phyloP scores from a whole-genome alignment of 2,113 vertebrate genomes.

The Boulengeromyrus knoepffleri region DNA sequence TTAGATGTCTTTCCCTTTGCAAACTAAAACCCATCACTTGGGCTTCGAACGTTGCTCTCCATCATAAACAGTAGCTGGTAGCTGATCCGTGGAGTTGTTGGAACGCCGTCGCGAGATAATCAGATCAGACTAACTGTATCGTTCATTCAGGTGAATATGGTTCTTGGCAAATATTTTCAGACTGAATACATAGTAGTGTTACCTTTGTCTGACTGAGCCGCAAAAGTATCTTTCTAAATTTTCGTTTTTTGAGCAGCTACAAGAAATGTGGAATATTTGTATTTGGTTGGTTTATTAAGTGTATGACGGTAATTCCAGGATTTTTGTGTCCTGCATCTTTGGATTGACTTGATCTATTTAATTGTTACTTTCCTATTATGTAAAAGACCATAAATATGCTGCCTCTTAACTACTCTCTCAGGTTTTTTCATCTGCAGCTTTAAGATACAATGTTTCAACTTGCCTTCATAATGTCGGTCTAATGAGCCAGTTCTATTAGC shows the following conservation, averaged over 20 bases:
- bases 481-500: neutral
- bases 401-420: neutral
- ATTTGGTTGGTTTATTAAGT: neutral
- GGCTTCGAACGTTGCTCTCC: neutral
- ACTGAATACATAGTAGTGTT: neutral
- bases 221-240: neutral
- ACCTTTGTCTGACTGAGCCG: neutral
- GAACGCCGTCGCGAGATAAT: neutral
- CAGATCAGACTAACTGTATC: neutral
- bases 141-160: neutral
- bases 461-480: neutral
- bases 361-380: neutral
- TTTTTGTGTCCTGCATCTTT: neutral
- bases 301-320: neutral
- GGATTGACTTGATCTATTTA: neutral
- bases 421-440: neutral
- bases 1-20: neutral
- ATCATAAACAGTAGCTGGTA: neutral
- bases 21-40: neutral
- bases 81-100: neutral
- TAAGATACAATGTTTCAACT: conserved; percentile 5
- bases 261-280: neutral
- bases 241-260: neutral
- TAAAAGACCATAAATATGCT: neutral
- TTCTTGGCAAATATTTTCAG: neutral